phyloP scores from a whole-genome alignment of 2,113 vertebrate genomes.

The Bubo bubo region DNA sequence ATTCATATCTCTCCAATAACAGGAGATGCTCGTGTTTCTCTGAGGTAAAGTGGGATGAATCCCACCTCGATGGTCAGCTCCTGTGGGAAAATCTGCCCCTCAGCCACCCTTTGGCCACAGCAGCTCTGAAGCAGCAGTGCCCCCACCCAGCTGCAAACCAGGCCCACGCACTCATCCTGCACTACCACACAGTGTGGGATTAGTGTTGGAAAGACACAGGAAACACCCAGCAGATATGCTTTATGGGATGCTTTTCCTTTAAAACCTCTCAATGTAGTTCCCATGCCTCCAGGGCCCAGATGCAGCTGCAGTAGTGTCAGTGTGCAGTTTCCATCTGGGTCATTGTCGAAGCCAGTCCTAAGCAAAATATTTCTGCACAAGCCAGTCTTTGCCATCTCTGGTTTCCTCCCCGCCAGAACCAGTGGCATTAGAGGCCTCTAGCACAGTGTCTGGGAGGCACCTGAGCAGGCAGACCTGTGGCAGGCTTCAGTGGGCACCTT shows the following conservation, averaged over 20 bases:
- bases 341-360: not conserved
- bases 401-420: not conserved
- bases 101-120: not conserved
- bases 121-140: not conserved
- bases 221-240: not conserved
- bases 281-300: not conserved
- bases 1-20: not conserved
- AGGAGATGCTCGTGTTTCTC: not conserved
- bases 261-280: not conserved
- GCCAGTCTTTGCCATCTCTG: not conserved
- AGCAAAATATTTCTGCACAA: not conserved
- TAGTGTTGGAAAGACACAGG: not conserved
- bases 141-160: not conserved
- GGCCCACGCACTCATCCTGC: not conserved
- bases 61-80: not conserved
- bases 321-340: not conserved
- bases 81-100: not conserved
- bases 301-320: not conserved
- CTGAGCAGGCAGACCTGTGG: not conserved
- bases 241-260: not conserved
- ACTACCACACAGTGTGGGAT: not conserved
- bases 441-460: accelerated
- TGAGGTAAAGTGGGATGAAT: not conserved
- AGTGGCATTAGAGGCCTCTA: not conserved
- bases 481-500: not conserved